Evolutionary conservation across 1,140 invertebrate species (phyloP).

Genomic region (Melipona quadrifasciata): DNA sequence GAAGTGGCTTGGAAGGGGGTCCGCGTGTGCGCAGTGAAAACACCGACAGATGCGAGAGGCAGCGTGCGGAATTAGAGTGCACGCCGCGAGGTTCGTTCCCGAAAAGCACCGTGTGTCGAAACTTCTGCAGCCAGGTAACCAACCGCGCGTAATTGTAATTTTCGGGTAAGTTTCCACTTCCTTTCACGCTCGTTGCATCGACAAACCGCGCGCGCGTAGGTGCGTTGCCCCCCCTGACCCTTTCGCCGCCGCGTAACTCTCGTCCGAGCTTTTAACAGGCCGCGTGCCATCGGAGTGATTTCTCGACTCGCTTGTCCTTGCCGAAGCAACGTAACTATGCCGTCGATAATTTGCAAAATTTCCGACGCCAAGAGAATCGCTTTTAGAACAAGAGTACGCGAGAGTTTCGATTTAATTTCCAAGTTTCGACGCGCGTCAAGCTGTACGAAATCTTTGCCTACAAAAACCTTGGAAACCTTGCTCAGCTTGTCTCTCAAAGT

Average conservation of each 20-base stretch:
- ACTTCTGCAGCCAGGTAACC: constrained; percentile 43
- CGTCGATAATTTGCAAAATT: too few relatives aligned
- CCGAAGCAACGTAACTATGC: too few relatives aligned
- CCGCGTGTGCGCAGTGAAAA: constrained; percentile 60
- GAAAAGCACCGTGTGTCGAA: constrained; percentile 50
- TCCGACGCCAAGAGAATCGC: too few relatives aligned
- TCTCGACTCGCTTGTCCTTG: not conserved
- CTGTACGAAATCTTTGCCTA: too few relatives aligned
- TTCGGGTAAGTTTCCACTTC: constrained; percentile 49
- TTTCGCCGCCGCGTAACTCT: not conserved
- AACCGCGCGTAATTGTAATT: constrained; percentile 30
- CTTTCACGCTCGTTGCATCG: not conserved
- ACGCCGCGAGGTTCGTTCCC: constrained; percentile 50
- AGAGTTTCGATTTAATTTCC: too few relatives aligned
- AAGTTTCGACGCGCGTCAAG: too few relatives aligned
- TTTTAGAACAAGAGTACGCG: too few relatives aligned
- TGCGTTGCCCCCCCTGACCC: not conserved
- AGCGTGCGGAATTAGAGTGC: constrained; percentile 62
- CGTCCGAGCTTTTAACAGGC: not conserved
- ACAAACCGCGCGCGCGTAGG: too few relatives aligned
- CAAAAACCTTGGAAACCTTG: too few relatives aligned
- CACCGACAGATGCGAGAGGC: constrained; percentile 8
- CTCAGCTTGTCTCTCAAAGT: too few relatives aligned
- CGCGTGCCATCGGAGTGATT: not conserved
- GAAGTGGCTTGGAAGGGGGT: constrained; percentile 48